phyloP scores from a whole-genome alignment of 1,140 invertebrate species.

The Drosophila bocki region DNA sequence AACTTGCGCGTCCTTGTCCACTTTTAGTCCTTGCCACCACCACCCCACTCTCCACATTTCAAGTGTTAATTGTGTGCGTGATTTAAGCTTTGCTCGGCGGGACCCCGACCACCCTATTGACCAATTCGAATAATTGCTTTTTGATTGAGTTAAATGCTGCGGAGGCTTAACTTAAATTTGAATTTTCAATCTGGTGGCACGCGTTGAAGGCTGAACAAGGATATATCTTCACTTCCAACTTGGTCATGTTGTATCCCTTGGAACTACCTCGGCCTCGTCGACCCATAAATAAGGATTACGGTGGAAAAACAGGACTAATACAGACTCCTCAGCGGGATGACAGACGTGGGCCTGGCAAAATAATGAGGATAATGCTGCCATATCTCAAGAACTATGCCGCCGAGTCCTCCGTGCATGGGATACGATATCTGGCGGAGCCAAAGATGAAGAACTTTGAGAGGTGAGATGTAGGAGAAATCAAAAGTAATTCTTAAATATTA shows the following conservation, averaged over 20 bases:
- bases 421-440: constrained; percentile 65
- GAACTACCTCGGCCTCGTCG: constrained; percentile 56
- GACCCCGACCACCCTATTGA: constrained; percentile 26
- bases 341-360: not conserved
- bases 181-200: constrained; percentile 48
- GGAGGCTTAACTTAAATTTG: constrained; percentile 53
- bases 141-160: constrained; percentile 76
- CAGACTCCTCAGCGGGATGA: not conserved
- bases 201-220: constrained; percentile 9
- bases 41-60: constrained; percentile 21
- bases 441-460: constrained; percentile 67
- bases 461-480: constrained; percentile 21
- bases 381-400: constrained; percentile 71
- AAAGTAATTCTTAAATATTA: not conserved
- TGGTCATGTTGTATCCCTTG: constrained; percentile 63
- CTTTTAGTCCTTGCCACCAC: constrained; percentile 37
- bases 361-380: constrained; percentile 16
- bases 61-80: constrained; percentile 82
- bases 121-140: constrained; percentile 75
- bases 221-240: not conserved
- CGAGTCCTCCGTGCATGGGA: constrained; percentile 65
- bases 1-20: constrained; percentile 58
- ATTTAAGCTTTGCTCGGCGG: constrained; percentile 64
- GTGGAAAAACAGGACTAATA: constrained; percentile 5
- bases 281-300: constrained; percentile 36